These are phyloP conservation scores for Cephalophus harveyi DNA, from an alignment of 2,113 vertebrate species.

Conservation along the genomic window DNA sequence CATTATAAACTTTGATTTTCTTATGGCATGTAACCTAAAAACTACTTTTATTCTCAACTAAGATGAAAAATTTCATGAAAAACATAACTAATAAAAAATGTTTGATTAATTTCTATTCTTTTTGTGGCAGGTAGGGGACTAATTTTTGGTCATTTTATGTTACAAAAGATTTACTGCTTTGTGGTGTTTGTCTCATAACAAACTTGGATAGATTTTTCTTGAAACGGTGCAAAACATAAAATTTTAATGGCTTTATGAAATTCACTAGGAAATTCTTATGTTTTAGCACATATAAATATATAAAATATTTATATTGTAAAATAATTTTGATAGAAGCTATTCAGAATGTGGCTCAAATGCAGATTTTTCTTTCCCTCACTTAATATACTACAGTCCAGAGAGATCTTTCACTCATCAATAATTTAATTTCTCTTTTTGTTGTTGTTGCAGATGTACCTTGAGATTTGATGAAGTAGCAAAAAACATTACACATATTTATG, in stretches of 20 bases:
- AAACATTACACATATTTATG: constrained; percentile 32
- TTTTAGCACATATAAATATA: constrained; percentile 1
- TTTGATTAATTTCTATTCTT: background rate
- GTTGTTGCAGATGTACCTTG: background rate
- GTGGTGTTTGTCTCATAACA: background rate
- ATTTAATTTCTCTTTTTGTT: constrained; percentile 12
- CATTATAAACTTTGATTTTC: constrained; percentile 42
- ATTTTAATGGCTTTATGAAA: background rate
- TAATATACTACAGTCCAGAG: background rate
- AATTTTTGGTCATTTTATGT: background rate
- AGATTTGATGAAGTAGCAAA: constrained; percentile 36
- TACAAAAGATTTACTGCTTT: background rate
- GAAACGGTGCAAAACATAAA: background rate
- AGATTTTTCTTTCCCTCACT: background rate
- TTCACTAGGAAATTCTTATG: background rate
- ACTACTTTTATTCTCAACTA: background rate
- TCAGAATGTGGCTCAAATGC: background rate
- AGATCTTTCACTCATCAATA: background rate
- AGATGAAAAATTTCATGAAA: constrained; percentile 1
- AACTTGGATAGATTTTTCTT: background rate
- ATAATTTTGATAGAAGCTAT: background rate
- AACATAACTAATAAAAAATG: background rate
- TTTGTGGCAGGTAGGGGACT: background rate
- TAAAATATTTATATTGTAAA: background rate
- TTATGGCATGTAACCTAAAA: background rate